Evolutionary conservation across 2,797 vertebrate genomes (phyloP), one percentile per base, ranked within the genome.

Genomic region (Premnoplex brunnescens): DNA sequence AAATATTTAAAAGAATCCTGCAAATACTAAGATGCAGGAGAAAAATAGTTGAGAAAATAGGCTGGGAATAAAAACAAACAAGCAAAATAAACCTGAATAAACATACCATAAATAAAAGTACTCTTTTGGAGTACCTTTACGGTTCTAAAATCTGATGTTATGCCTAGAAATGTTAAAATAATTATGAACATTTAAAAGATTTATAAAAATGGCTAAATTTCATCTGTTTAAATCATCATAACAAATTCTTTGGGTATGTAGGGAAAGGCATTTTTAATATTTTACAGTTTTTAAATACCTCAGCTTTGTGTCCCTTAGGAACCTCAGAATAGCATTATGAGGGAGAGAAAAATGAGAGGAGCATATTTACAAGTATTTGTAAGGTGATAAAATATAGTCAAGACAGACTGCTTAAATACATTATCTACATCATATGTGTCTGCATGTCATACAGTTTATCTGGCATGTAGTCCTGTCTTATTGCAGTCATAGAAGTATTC

Each of bases 301-400:
- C 46, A 20, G 13, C 41, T 91, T 79, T 66, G 39, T 73, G 48
- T 78, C 43, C 58, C 49, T 54, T 52, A 83, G 63, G 58, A 92
- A 44, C 12, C 49, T 88, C 15, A 14, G 62, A 85, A 66, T 24
- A 85, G 11, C 19, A 39, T 48, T 88, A 30, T 36, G 13, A 80
- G 69, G 37, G 78, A 41, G 20, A 74, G 34, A 78, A 88, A 86
- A 73, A 84, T 44, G 63, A 84, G 22, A 51, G 19, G 2, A 49
- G 11, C 7, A 3, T 60, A 32, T 91, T 86, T 90, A 66, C n/a
- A 73, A 78, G 67, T 92, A 67, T 62, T 75, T 89, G n/a, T 55
- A 58, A 24, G 21, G 54, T 84, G 34, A 72, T 85, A 69, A 90
- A 91, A 79, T 63, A 27, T 8, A 58, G 36, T 22, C 52, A 56